phyloP scores from a whole-genome alignment of 2,888 invertebrate genomes.

The Melanchra persicariae region DNA sequence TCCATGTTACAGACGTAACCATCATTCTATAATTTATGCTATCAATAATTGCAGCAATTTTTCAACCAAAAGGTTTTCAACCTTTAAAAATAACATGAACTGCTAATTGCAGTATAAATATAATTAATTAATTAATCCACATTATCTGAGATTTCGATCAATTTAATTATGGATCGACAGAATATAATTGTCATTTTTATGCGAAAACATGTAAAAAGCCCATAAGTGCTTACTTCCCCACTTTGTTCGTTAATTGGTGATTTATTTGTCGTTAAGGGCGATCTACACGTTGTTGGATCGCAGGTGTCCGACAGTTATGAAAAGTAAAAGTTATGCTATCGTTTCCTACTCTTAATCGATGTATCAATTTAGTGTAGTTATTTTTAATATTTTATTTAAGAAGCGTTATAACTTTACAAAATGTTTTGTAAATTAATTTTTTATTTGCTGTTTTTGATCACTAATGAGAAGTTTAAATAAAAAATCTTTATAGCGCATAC shows the following conservation, averaged over 20 bases:
- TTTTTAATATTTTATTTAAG: slow-evolving; percentile 3
- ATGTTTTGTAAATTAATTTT: not conserved
- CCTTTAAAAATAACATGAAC: slow-evolving; percentile 26
- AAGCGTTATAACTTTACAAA: too few species aligned
- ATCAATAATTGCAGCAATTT: slow-evolving; percentile 55
- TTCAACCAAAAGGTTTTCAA: slow-evolving; percentile 43
- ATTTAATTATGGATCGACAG: slow-evolving; percentile 54
- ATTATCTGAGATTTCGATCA: slow-evolving; percentile 51
- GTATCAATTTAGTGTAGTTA: slow-evolving; percentile 20
- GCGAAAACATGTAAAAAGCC: slow-evolving; percentile 37
- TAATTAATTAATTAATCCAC: slow-evolving; percentile 59
- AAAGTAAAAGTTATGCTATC: slow-evolving; percentile 58
- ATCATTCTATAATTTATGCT: slow-evolving; percentile 5
- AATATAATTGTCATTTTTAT: slow-evolving; percentile 59
- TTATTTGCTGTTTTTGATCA: too few species aligned
- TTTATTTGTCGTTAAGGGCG: slow-evolving; percentile 60
- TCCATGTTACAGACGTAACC: not conserved
- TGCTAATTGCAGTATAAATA: slow-evolving; percentile 57
- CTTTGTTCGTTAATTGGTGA: slow-evolving; percentile 32
- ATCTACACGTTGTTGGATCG: slow-evolving; percentile 29
- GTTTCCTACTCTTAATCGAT: slow-evolving; percentile 42
- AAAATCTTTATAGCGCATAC: too few species aligned
- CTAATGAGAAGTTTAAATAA: too few species aligned
- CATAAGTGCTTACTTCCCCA: slow-evolving; percentile 20
- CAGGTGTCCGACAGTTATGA: slow-evolving; percentile 43